Evolutionary conservation across 1,140 invertebrate species (phyloP), one percentile per base, ranked within the genome.

Genomic region (Drosophila ironensis): DNA sequence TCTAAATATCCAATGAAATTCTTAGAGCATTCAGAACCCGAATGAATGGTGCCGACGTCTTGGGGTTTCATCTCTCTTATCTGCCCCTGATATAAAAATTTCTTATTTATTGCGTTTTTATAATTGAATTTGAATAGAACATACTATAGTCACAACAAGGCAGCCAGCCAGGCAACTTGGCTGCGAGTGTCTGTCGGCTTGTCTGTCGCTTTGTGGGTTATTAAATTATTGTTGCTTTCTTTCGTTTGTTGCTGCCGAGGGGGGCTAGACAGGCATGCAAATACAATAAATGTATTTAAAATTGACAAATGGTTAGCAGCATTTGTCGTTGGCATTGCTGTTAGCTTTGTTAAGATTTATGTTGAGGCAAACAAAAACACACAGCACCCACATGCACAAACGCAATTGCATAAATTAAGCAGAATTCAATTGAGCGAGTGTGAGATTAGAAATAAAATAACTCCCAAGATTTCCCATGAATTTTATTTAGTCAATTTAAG

Each of bases 81-180:
- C 50, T 50, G 28, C 52, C 69, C 46, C 67, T 48, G 59, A 63
- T 68, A 35, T 47, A 82, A 41, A 46, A 57, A 71, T 64, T 56
- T 51, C 60, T 71, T 81, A 82, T 82, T 82, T 82, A 82, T 82
- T 76, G 63, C 57, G 14, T 60, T 76, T 70, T 84, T 56, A 66
- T 82, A 82, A 84, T 84, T 84, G 78, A 78, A 84, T 84, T 84
- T 84, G 73, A 78, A 84, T 84, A 77, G 73, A 71, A 73, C 71
- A 77, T 70, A 70, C 70, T n/a, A 84, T 73, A 82, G 69, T 84
- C 64, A 73, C 27, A 73, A 60, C 72, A 66, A n/a, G 57, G 70
- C 53, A 66, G 69, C 69, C 78, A 73, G 57, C 46, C 52, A 51
- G 38, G 41, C 47, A 61, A 61, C 38, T 63, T 42, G 37, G 42